A percentile compares a stretch with the other conserved stretches of the same genome.
Conservation (phyloP, 1,140 invertebrate species). For the Ectropis grisescens region DNA sequence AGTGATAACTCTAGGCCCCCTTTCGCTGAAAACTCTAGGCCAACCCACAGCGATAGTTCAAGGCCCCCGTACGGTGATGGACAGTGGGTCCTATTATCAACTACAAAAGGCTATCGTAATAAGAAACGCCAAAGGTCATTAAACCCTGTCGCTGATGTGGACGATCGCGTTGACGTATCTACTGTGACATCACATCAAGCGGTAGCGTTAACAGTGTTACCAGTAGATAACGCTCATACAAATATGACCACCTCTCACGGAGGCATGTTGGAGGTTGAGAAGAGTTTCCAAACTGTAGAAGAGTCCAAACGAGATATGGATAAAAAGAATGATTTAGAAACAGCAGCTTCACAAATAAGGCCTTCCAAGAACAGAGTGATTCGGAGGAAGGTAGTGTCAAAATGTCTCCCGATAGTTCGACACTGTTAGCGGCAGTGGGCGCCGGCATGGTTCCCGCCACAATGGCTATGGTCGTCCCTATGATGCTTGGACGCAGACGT, state of each 20-base stretch:
- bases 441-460: constrained; percentile 84
- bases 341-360: constrained; percentile 24
- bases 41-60: too few species aligned
- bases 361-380: constrained; percentile 43
- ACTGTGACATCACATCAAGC: constrained; percentile 66
- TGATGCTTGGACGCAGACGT: constrained; percentile 76
- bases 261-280: constrained; percentile 81
- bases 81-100: constrained; percentile 82
- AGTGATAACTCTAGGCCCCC: too few species aligned
- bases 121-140: constrained; percentile 63
- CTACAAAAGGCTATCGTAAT: constrained; percentile 79
- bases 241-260: constrained; percentile 83
- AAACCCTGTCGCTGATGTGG: constrained; percentile 23
- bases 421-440: constrained; percentile 79
- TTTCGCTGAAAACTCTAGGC: too few species aligned
- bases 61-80: constrained; percentile 77
- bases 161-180: constrained; percentile 25
- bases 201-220: constrained; percentile 79
- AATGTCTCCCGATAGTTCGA: constrained; percentile 65
- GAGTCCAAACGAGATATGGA: constrained; percentile 64
- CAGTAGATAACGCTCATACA: constrained; percentile 72
- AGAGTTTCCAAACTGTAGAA: constrained; percentile 78
- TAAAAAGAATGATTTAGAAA: constrained; percentile 40
- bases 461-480: constrained; percentile 83
- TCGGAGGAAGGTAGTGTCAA: constrained; percentile 41